These are phyloP conservation scores for Prolemur simus DNA, from an alignment of 2,113 vertebrate species.

Conservation along the genomic window DNA sequence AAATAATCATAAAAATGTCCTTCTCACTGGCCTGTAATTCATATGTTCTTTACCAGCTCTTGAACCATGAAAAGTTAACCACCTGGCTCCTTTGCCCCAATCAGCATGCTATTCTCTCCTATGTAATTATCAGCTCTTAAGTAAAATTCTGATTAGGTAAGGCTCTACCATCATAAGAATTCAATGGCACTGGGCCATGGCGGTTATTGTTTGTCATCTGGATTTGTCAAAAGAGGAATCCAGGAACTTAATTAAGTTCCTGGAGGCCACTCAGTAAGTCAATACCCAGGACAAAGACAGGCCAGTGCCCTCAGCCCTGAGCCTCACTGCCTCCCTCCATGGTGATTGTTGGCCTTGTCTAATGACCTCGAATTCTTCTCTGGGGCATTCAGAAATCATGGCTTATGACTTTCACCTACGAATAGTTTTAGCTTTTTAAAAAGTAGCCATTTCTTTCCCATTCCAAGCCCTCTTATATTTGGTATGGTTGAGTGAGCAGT, in stretches of 20 bases:
- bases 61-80: conserved; percentile 23
- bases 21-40: background rate
- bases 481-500: background rate
- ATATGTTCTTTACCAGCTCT: background rate
- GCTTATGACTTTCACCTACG: background rate
- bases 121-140: conserved; percentile 1
- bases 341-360: background rate
- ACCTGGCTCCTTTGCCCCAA: background rate
- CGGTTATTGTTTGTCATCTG: conserved; percentile 54
- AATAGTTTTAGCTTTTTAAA: conserved; percentile 23
- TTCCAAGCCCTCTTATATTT: background rate
- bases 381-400: background rate
- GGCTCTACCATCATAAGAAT: background rate
- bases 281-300: conserved; percentile 45
- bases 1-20: background rate
- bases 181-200: background rate
- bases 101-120: background rate
- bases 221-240: conserved; percentile 59
- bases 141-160: conserved; percentile 36
- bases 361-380: conserved; percentile 57
- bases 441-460: conserved; percentile 26
- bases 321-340: background rate
- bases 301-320: background rate
- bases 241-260: conserved; percentile 66
- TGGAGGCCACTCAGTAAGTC: conserved; percentile 17